These are phyloP conservation scores for Trissolcus brochymenae DNA, from an alignment of 2,888 invertebrate genomes.

Conservation along the genomic window DNA sequence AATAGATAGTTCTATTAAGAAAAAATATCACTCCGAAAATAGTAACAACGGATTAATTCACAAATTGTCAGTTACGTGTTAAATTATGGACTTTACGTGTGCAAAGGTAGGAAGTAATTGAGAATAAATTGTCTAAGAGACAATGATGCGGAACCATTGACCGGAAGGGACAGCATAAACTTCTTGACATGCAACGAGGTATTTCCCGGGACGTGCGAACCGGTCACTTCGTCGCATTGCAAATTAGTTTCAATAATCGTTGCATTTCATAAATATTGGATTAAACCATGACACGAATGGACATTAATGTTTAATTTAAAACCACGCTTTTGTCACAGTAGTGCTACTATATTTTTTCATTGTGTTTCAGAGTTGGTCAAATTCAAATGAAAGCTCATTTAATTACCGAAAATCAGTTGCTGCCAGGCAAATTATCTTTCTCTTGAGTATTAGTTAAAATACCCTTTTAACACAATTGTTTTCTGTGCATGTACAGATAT, in stretches of 20 bases:
- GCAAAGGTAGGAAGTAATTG: conserved; percentile 69
- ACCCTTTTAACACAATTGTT: conserved; percentile 17
- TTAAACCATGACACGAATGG: no score
- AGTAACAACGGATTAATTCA: conserved; percentile 14
- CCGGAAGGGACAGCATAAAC: conserved; percentile 59
- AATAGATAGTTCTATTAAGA: no score
- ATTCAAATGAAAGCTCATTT: no score
- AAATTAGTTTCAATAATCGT: conserved; percentile 10
- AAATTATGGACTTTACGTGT: conserved; percentile 67
- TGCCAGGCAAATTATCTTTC: background rate
- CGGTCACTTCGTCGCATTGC: conserved; percentile 15
- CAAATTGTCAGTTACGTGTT: conserved; percentile 62
- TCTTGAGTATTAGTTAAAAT: conserved; percentile 10
- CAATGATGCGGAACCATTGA: conserved; percentile 68
- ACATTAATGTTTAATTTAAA: no score
- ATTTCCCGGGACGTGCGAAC: conserved; percentile 48
- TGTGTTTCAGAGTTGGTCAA: no score
- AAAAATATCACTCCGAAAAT: no score
- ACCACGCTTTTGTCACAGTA: no score
- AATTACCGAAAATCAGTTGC: conserved; percentile 1
- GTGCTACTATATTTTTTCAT: no score
- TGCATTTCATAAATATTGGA: conserved; percentile 4
- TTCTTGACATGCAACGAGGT: conserved; percentile 56
- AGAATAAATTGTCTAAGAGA: conserved; percentile 71
- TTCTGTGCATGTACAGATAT: background rate